Conservation (phyloP, 2,888 invertebrate genomes). For the Epinotia nisella region DNA sequence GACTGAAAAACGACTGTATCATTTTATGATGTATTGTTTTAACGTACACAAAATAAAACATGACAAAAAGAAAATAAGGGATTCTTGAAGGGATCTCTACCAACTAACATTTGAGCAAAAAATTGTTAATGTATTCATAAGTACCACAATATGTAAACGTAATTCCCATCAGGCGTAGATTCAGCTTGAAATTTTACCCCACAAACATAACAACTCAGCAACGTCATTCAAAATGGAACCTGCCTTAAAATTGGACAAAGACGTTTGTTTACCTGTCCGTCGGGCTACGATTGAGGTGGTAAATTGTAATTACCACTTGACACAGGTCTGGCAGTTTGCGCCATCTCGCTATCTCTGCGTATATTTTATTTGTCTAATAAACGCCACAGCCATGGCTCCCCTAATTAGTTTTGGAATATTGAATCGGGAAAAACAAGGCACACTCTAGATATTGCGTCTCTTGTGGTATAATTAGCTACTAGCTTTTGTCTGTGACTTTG, state of each 20-base stretch:
- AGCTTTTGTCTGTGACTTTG: too few species aligned
- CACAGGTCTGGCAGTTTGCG: slow-evolving; percentile 59
- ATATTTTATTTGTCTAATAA: slow-evolving; percentile 54
- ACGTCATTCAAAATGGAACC: slow-evolving; percentile 12
- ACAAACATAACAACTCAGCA: neutral
- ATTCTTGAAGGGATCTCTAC: too few species aligned
- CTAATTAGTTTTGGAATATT: slow-evolving; percentile 39
- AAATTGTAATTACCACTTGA: slow-evolving; percentile 68
- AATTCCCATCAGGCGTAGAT: neutral
- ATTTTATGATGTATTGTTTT: too few species aligned
- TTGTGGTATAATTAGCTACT: neutral
- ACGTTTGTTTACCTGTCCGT: slow-evolving; percentile 36
- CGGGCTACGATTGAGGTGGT: slow-evolving; percentile 59
- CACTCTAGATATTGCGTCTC: slow-evolving; percentile 1
- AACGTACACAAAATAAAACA: too few species aligned
- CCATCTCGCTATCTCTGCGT: slow-evolving; percentile 33
- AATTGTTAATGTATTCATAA: neutral
- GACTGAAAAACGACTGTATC: neutral
- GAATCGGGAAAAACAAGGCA: slow-evolving; percentile 17
- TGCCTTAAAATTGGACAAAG: slow-evolving; percentile 36
- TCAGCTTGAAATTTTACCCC: neutral
- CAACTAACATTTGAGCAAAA: too few species aligned
- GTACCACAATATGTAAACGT: neutral
- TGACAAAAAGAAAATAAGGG: too few species aligned
- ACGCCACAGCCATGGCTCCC: slow-evolving; percentile 23